Evolutionary conservation across 2,113 vertebrate genomes (phyloP), one percentile per base, ranked within the genome.

Genomic region (Tapirus terrestris): DNA sequence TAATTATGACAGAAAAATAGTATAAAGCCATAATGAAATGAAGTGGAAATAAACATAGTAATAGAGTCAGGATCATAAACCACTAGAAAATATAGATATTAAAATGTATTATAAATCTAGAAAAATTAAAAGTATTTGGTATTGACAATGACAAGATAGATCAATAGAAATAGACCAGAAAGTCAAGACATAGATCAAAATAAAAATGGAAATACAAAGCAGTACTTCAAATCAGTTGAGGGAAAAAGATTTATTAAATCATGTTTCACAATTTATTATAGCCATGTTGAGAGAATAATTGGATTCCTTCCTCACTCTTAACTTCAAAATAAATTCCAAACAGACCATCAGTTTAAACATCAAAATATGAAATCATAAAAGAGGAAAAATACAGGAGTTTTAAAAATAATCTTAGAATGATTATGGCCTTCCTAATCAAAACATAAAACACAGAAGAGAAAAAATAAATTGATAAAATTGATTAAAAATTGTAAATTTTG

Each of bases 321-420:
- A 61, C 83, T 87, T 88, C 65, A 53, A 25, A 81, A 43, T 94
- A 89, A 94, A 63, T 94, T 89, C 56, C 68, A 29, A 72, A 39
- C 3, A 60, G 33, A 80, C 4, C 11, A 43, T 63, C 56, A 61
- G 18, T 72, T 88, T 51, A 89, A 80, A 43, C 18, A 82, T 51
- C 43, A 89, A 89, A 81, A 81, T 63, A 51, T 73, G 29, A 61
- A 88, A 25, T 73, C 63, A 87, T 45, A 27, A 16, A 61, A 73
- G 39, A 81, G 13, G 43, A 33, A 81, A 94, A 79, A 79, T 43
- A 53, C 6, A 12, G 27, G 31, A 31, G 31, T 75, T 84, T 65
- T 6, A 8, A 63, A 92, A 63, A 63, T 92, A 75, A 84, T 84
- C 33, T 58, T 58, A 63, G 53, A 94, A 87, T 31, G 48, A 77